Conservation (phyloP, 1,140 invertebrate genomes). For the Platyscapa corneri region DNA sequence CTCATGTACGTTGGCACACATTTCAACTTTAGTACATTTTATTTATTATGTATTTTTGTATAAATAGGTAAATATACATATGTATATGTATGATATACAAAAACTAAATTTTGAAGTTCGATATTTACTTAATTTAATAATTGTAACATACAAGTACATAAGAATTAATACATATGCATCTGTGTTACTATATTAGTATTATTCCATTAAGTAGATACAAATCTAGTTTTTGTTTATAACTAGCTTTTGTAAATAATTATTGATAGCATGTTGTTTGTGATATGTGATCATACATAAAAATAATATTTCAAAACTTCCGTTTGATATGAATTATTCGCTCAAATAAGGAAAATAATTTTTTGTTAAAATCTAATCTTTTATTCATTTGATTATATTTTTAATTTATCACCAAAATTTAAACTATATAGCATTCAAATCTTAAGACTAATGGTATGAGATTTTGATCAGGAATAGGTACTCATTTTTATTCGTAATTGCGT, state of each 20-base stretch:
- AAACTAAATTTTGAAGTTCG: neutral
- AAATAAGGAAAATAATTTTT: slow-evolving; percentile 8
- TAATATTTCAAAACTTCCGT: no score
- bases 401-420: neutral
- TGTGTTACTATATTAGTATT: no score
- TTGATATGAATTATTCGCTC: neutral
- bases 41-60: neutral
- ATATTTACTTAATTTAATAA: neutral
- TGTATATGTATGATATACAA: neutral
- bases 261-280: neutral
- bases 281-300: slow-evolving; percentile 17
- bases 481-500: slow-evolving; percentile 31
- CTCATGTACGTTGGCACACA: neutral
- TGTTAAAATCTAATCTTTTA: neutral
- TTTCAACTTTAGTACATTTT: no score
- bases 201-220: neutral
- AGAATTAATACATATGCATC: no score
- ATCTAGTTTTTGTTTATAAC: neutral
- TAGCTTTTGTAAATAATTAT: neutral
- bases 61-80: neutral
- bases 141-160: neutral
- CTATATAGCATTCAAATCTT: slow-evolving; percentile 19
- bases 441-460: slow-evolving; percentile 43
- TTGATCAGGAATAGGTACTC: slow-evolving; percentile 56
- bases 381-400: neutral